Conservation (phyloP, 2,888 invertebrate genomes). For the Trissolcus japonicus region DNA sequence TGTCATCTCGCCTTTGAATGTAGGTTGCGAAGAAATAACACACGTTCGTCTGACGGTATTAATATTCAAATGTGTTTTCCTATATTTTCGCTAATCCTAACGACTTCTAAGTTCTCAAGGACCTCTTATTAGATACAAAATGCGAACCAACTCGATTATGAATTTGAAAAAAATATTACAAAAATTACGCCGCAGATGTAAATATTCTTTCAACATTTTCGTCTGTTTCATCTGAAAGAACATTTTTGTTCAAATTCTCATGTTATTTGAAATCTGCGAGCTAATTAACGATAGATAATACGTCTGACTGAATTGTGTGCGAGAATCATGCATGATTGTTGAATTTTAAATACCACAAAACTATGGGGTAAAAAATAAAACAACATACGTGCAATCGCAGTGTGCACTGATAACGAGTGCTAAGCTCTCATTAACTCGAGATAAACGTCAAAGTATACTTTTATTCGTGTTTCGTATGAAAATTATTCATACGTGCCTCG, state of each 20-base stretch:
- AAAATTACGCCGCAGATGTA: too few species aligned
- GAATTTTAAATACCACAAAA: too few species aligned
- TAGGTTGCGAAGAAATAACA: constrained; percentile 11
- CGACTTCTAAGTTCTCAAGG: constrained; percentile 32
- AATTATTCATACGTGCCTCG: constrained; percentile 17
- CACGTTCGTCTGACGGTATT: constrained; percentile 24
- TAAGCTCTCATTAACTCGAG: constrained; percentile 36
- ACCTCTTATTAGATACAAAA: constrained; percentile 28
- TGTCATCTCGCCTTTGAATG: constrained; percentile 19
- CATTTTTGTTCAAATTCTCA: too few species aligned
- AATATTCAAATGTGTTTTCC: constrained; percentile 43
- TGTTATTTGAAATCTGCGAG: too few species aligned
- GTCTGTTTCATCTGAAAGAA: too few species aligned
- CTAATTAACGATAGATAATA: too few species aligned
- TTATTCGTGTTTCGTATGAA: constrained; percentile 17
- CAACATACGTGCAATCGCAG: too few species aligned
- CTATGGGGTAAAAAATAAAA: too few species aligned
- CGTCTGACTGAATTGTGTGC: too few species aligned
- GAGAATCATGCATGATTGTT: too few species aligned
- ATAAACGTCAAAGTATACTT: constrained; percentile 24
- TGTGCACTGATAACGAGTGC: background rate
- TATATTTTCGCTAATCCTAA: constrained; percentile 49
- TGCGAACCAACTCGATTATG: constrained; percentile 13
- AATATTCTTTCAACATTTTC: too few species aligned
- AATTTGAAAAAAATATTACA: too few species aligned